Evolutionary conservation across 1,140 invertebrate species (phyloP), one percentile per base, ranked within the genome.

Genomic region (Zaprionus ghesquierei): DNA sequence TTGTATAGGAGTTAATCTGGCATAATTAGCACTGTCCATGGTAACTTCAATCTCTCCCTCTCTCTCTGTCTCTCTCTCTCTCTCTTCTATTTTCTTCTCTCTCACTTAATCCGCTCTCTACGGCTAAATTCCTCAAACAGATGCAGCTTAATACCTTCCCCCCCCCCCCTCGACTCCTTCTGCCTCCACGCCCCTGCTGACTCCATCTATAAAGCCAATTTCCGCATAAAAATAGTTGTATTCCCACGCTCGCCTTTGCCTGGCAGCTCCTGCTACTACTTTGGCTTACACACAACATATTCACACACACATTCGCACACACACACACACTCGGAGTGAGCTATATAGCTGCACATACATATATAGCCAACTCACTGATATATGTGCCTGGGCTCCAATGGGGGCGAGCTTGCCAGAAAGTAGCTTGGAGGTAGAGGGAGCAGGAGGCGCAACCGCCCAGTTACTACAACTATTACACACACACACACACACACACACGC

Each of bases 401-500:
- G 35, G 35, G 35, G n/a, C n/a, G n/a, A n/a, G 35, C 35, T 41
- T 41, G 6, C n/a, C n/a, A 9, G 35, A n/a, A 41, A 41, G 35
- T 41, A 41, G 35, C 35, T 41, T n/a, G 35, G 12, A 35, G 33
- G 1, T 2, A 25, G 25, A 35, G 33, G 27, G 27, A 6, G 2
- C 8, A 5, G 27, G 27, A 6, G 2, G 2, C 5, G 27, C 27
- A 29, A 5, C 1, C 44, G n/a, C 44, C 18, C 15, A 49, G n/a
- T 41, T 49, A 53, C 20, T 50, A 51, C 60, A 22, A 35, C 44
- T 27, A 44, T 20, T 35, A 44, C 46, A 4, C 13, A 20, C 15
- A 61, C 15, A 29, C 27, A 66, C 63, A 58, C 53, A 25, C 38
- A 15, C 44, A 49, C 13, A 58, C 25, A 68, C 46, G 10, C 31